Evolutionary conservation across 2,888 invertebrate genomes (phyloP).

Genomic region (Sisyra terminalis): DNA sequence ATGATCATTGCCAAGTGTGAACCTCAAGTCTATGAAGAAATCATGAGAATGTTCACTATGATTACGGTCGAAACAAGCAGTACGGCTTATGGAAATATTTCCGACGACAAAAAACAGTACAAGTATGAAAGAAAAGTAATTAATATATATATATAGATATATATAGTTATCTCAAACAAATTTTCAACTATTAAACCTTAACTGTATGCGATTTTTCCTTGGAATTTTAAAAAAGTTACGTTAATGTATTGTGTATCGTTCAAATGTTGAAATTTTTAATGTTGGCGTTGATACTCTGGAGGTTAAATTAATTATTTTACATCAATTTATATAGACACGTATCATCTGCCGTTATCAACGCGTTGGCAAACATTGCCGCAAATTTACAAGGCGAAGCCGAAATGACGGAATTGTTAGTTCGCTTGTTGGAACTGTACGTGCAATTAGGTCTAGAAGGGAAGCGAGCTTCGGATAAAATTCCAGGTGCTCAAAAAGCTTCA

Average conservation of each 20-base stretch:
- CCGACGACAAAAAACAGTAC: slow-evolving; percentile 42
- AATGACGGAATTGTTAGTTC: slow-evolving; percentile 69
- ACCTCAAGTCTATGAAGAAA: slow-evolving; percentile 73
- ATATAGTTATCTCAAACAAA: too few relatives aligned
- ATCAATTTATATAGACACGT: slow-evolving; percentile 53
- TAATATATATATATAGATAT: too few relatives aligned
- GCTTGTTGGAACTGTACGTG: slow-evolving; percentile 89
- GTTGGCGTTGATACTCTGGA: not conserved
- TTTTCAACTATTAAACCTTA: too few relatives aligned
- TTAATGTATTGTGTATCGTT: too few relatives aligned
- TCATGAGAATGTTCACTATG: slow-evolving; percentile 95
- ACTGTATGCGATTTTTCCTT: too few relatives aligned
- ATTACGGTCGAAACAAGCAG: slow-evolving; percentile 87
- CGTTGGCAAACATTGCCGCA: slow-evolving; percentile 88
- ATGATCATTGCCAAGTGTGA: slow-evolving; percentile 93
- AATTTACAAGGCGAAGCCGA: slow-evolving; percentile 79
- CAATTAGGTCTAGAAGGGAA: slow-evolving; percentile 96
- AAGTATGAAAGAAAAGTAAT: too few relatives aligned
- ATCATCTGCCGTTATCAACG: slow-evolving; percentile 89
- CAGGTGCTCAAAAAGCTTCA: slow-evolving; percentile 65
- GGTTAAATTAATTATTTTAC: not conserved
- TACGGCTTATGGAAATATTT: slow-evolving; percentile 46
- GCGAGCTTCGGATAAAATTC: slow-evolving; percentile 82
- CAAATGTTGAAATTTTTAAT: too few relatives aligned
- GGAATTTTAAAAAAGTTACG: too few relatives aligned